These are phyloP conservation scores for Nemapogon koenigi DNA, from an alignment of 2,888 invertebrate species.

Conservation along the genomic window DNA sequence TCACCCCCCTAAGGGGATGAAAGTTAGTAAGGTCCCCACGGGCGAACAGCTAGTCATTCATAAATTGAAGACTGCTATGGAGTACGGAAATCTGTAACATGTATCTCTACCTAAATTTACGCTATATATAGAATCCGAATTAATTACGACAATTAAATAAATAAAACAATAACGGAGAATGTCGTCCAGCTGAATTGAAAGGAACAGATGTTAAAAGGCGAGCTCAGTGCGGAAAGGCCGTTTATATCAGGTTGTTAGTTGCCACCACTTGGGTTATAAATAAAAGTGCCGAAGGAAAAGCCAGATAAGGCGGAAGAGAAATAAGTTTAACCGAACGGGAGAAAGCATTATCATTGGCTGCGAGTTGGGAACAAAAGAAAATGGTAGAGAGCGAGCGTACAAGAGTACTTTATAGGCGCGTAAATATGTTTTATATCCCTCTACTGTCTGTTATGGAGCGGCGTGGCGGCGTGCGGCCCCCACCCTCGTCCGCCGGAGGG, in stretches of 20 bases:
- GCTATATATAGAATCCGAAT: background rate
- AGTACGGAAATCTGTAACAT: background rate
- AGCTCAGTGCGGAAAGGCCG: conserved; percentile 35
- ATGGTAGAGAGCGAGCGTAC: conserved; percentile 61
- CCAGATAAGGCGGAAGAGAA: conserved; percentile 59
- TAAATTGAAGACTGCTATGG: too few species aligned
- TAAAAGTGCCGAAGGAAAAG: conserved; percentile 56
- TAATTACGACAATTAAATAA: background rate
- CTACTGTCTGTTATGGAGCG: conserved; percentile 65
- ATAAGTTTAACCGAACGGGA: conserved; percentile 62
- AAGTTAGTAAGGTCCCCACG: too few species aligned
- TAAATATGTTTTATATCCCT: conserved; percentile 66
- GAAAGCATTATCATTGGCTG: conserved; percentile 64
- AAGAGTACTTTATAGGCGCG: conserved; percentile 66
- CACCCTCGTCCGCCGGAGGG: conserved; percentile 34
- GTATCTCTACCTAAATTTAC: background rate
- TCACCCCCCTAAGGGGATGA: too few species aligned
- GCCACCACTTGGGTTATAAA: conserved; percentile 54
- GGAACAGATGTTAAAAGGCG: conserved; percentile 32
- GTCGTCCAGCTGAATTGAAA: conserved; percentile 10
- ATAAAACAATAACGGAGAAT: background rate
- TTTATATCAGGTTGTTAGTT: conserved; percentile 47
- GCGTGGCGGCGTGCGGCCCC: conserved; percentile 42
- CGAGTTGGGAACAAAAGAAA: conserved; percentile 62
- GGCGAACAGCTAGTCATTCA: too few species aligned